Conservation (phyloP, 2,113 vertebrate species). For the Ammodytes dubius region DNA sequence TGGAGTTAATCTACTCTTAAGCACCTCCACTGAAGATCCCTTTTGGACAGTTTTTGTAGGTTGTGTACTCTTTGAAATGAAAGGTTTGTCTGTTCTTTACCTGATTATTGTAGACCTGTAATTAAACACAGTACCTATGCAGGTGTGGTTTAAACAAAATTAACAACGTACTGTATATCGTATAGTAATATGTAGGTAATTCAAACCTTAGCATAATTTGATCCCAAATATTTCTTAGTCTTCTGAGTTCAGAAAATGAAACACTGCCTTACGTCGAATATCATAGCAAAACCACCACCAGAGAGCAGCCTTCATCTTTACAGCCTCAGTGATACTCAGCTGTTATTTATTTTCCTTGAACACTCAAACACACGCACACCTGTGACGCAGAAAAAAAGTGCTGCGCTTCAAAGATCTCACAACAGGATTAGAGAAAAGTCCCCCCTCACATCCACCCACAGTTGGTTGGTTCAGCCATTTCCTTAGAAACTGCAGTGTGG, state of each 20-base stretch:
- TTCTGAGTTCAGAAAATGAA: not conserved
- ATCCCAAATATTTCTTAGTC: not conserved
- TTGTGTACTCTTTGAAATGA: not conserved
- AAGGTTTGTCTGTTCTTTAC: not conserved
- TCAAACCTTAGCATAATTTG: not conserved
- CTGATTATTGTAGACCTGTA: not conserved
- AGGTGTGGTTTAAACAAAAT: not conserved
- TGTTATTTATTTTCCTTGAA: not conserved
- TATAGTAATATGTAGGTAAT: no score
- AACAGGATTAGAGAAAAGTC: constrained; percentile 45
- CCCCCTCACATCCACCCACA: constrained; percentile 53
- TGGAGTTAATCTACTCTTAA: not conserved
- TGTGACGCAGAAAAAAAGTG: constrained; percentile 30
- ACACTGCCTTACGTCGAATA: not conserved
- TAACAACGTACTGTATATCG: no score
- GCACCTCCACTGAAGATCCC: not conserved
- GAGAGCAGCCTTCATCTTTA: constrained; percentile 47
- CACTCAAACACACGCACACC: not conserved
- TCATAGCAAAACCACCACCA: constrained; percentile 26
- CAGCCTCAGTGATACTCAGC: not conserved
- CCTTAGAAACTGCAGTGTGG: constrained; percentile 62
- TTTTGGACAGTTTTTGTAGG: no score
- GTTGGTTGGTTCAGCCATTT: constrained; percentile 38
- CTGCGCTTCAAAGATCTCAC: constrained; percentile 14
- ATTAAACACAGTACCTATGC: not conserved